A percentile compares a stretch with the other conserved stretches of the same genome.
Conservation (phyloP, 2,888 invertebrate genomes). For the Sialis lutaria region DNA sequence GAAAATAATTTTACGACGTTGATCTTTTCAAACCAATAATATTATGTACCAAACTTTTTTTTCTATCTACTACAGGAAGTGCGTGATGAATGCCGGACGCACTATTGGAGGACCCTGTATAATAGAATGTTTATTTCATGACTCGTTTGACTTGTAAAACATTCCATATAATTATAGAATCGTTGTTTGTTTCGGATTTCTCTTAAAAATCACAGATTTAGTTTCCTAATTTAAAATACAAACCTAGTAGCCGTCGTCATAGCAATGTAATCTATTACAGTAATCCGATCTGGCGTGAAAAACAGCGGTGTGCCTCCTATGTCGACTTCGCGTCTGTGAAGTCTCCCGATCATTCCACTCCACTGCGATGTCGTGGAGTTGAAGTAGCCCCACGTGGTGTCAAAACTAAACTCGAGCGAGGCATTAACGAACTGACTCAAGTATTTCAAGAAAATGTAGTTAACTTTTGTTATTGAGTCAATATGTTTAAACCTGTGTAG, state of each 20-base stretch:
- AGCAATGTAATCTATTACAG: conserved; percentile 44
- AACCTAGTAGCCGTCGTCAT: conserved; percentile 36
- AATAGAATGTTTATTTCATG: too few relatives aligned
- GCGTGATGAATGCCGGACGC: too few relatives aligned
- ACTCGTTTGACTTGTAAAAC: too few relatives aligned
- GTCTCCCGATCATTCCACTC: conserved; percentile 48
- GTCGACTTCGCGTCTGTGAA: conserved; percentile 37
- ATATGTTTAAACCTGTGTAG: conserved; percentile 23
- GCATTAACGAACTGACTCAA: conserved; percentile 38
- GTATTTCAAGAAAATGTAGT: conserved; percentile 38
- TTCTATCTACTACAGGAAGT: too few relatives aligned
- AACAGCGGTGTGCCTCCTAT: conserved; percentile 46
- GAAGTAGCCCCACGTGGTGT: conserved; percentile 42
- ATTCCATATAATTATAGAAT: too few relatives aligned
- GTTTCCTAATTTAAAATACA: too few relatives aligned
- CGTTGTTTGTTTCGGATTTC: too few relatives aligned
- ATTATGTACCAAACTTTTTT: too few relatives aligned
- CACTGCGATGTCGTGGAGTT: conserved; percentile 32
- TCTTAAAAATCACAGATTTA: too few relatives aligned
- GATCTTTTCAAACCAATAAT: too few relatives aligned
- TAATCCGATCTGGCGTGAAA: conserved; percentile 39
- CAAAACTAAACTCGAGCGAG: conserved; percentile 30
- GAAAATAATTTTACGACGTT: too few relatives aligned
- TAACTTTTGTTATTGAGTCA: conserved; percentile 46
- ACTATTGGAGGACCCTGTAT: too few relatives aligned